Evolutionary conservation across 2,113 vertebrate genomes (phyloP).

Genomic region (Glareola pratincola): DNA sequence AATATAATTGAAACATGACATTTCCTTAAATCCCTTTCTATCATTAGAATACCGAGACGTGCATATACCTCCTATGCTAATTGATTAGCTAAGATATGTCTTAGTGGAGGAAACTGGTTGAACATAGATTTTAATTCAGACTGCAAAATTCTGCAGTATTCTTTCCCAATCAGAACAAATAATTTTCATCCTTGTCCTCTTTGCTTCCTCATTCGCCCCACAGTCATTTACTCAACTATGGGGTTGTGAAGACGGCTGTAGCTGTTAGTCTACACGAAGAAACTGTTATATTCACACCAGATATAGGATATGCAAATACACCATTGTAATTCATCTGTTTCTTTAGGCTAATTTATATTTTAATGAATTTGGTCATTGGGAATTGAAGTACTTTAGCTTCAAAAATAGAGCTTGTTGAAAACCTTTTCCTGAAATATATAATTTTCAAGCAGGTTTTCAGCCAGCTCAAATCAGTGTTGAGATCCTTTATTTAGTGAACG

Average conservation of each 20-base stretch:
- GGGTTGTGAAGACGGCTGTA: not conserved
- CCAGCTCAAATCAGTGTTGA: not conserved
- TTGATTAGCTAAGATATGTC: not conserved
- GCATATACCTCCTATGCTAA: not conserved
- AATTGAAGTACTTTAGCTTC: constrained; percentile 33
- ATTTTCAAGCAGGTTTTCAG: constrained; percentile 29
- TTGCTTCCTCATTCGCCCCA: not conserved
- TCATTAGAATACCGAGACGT: not conserved
- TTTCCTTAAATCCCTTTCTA: not conserved
- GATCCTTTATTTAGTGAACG: constrained; percentile 17
- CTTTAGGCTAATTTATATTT: constrained; percentile 58
- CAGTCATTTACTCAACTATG: not conserved
- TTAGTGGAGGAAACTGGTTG: not conserved
- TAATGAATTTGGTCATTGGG: constrained; percentile 44
- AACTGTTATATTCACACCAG: not conserved
- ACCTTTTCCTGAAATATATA: not conserved
- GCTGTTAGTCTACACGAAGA: not conserved
- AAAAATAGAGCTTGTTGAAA: constrained; percentile 47
- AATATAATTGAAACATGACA: not conserved
- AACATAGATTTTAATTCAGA: constrained; percentile 5
- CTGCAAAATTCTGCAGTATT: constrained; percentile 1
- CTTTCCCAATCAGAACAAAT: not conserved
- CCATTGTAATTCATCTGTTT: constrained; percentile 38
- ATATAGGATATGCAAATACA: constrained; percentile 20
- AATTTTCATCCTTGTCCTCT: not conserved